These are phyloP conservation scores for Coranthus polyacanthus DNA, from an alignment of 2,797 vertebrate genomes.

Conservation along the genomic window DNA sequence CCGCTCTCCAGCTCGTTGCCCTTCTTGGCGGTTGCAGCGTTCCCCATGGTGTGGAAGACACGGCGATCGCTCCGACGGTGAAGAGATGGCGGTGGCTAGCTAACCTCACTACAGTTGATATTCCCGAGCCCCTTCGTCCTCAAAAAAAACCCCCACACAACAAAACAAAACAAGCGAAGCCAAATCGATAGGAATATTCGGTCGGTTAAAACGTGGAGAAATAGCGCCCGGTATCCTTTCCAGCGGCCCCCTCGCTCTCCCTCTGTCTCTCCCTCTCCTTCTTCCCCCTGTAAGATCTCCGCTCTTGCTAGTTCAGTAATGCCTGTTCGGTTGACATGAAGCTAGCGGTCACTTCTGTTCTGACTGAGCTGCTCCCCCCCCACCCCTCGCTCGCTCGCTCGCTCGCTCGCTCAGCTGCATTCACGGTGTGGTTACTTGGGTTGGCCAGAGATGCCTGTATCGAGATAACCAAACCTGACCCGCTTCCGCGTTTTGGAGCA, in stretches of 20 bases:
- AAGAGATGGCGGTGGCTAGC: constrained; percentile 79
- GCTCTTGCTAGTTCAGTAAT: constrained; percentile 50
- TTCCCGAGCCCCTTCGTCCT: constrained; percentile 45
- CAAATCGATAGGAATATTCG: neutral
- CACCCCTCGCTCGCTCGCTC: constrained; percentile 7
- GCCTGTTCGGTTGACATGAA: constrained; percentile 69
- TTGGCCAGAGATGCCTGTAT: constrained; percentile 53
- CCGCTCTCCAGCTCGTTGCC: constrained; percentile 98
- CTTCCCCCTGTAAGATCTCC: constrained; percentile 49
- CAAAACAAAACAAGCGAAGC: constrained; percentile 27
- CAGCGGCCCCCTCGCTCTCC: constrained; percentile 39
- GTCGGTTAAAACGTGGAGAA: constrained; percentile 9
- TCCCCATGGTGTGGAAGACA: constrained; percentile 91
- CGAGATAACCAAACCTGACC: constrained; percentile 42
- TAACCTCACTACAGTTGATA: constrained; percentile 66
- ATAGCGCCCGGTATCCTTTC: constrained; percentile 44
- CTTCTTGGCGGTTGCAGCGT: constrained; percentile 97
- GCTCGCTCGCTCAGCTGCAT: constrained; percentile 37
- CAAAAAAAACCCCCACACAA: too few relatives aligned
- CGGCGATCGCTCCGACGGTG: constrained; percentile 74
- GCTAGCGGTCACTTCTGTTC: constrained; percentile 78
- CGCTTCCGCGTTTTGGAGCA: constrained; percentile 62
- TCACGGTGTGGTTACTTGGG: constrained; percentile 39
- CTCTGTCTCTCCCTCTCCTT: constrained; percentile 35
- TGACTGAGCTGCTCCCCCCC: constrained; percentile 39